These are phyloP conservation scores for Catocala sponsa DNA, from an alignment of 2,888 invertebrate species.

Conservation along the genomic window DNA sequence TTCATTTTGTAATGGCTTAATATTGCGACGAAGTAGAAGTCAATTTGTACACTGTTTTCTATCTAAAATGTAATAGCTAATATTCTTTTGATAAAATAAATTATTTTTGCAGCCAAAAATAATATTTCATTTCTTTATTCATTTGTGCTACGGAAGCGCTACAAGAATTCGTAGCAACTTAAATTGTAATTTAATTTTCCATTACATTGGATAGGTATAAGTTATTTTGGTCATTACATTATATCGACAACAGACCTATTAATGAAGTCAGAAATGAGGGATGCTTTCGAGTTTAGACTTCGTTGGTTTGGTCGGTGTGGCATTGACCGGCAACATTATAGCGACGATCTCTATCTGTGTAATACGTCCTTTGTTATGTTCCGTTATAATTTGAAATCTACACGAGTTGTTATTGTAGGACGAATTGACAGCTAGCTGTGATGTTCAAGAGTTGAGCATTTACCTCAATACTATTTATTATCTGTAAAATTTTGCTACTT, in stretches of 20 bases:
- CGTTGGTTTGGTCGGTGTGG: neutral
- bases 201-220: slow-evolving; percentile 36
- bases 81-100: too few relatives aligned
- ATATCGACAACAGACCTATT: slow-evolving; percentile 14
- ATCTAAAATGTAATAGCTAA: neutral
- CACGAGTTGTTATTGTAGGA: slow-evolving; percentile 44
- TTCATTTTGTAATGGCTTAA: slow-evolving; percentile 42
- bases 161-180: slow-evolving; percentile 31
- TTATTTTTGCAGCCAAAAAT: neutral
- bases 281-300: slow-evolving; percentile 9
- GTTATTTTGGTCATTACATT: slow-evolving; percentile 27
- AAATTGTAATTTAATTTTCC: slow-evolving; percentile 41
- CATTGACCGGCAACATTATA: slow-evolving; percentile 26
- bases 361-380: slow-evolving; percentile 38
- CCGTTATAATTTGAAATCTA: slow-evolving; percentile 41
- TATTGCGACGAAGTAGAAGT: slow-evolving; percentile 27
- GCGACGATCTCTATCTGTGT: slow-evolving; percentile 23
- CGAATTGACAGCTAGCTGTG: slow-evolving; percentile 14
- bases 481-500: slow-evolving; percentile 23
- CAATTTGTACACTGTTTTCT: slow-evolving; percentile 23
- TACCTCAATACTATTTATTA: slow-evolving; percentile 15
- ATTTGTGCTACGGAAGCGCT: slow-evolving; percentile 18
- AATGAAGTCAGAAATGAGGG: slow-evolving; percentile 12
- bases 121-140: neutral
- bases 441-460: slow-evolving; percentile 13